A percentile compares a stretch with the other conserved stretches of the same genome.
Conservation (phyloP, 2,113 vertebrate genomes). For the Axis porcinus region DNA sequence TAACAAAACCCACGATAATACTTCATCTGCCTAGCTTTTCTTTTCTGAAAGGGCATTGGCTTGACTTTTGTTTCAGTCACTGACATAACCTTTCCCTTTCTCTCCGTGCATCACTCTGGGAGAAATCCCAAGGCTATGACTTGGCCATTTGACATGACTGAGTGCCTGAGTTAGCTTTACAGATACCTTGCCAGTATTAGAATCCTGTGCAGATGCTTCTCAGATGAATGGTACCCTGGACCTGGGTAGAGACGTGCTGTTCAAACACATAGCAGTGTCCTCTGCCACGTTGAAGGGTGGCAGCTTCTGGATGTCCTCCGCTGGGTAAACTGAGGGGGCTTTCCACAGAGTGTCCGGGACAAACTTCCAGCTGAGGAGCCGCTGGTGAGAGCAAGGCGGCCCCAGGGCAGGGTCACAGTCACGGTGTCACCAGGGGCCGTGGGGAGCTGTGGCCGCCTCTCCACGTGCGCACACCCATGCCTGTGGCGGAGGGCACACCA, state of each 20-base stretch:
- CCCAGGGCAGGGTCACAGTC: fast-evolving
- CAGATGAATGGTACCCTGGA: constrained; percentile 35
- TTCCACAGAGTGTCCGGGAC: background rate
- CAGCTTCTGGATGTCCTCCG: background rate
- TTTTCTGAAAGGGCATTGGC: background rate
- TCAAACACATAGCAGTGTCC: constrained; percentile 39
- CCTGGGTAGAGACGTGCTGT: background rate
- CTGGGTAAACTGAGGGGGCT: background rate
- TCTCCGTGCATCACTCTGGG: background rate
- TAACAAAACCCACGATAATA: background rate
- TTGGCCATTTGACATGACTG: constrained; percentile 53
- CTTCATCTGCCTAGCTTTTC: background rate
- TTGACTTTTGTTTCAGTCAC: constrained; percentile 8
- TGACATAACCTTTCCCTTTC: constrained; percentile 37
- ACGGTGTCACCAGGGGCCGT: fast-evolving
- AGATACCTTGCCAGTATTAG: constrained; percentile 59
- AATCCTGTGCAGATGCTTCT: constrained; percentile 47
- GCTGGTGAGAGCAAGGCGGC: background rate
- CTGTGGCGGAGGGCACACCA: fast-evolving
- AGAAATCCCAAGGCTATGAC: constrained; percentile 5
- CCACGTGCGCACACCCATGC: background rate
- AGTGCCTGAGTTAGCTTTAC: constrained; percentile 48
- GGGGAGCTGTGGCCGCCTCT: background rate
- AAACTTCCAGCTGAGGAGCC: background rate
- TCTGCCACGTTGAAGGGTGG: background rate